Evolutionary conservation across 2,888 invertebrate genomes (phyloP), one percentile per base, ranked within the genome.

Genomic region (Fragum fragum): DNA sequence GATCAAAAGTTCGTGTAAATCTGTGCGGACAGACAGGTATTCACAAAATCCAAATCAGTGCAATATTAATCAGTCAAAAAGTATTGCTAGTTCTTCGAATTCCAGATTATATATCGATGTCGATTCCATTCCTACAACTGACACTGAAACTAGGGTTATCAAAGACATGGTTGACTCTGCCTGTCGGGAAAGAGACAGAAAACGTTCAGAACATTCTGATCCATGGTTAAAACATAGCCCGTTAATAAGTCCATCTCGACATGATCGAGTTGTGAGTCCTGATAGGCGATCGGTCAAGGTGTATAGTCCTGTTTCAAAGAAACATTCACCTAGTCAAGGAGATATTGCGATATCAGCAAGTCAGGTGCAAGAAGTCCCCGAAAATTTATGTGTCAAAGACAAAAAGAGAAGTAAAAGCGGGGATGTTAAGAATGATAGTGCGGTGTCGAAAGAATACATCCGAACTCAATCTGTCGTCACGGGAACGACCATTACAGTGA

Each of bases 371-470:
- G 86, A 86, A 6, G 75, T 80, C 55, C 86, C 86, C 7, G 86
- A 86, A 32, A 86, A 86, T 77, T 70, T 86, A 9, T 86, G 86
- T 71, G 73, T 86, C 5, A 86, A 86, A 57, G 86, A 86, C 57
- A 86, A 23, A 78, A 52, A 39, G n/a, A 26, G 18, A 1, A 61
- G 70, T 6, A 66, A 61, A 14, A 47, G 32, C 0, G 52, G 29
- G 11, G 71, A 71, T n/a, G 32, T 52, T 29, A 76, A 63, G 26
- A 39, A 14, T 18, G 47, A 32, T 14, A 72, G 18, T 71, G 42
- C 14, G 1, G 59, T 29, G 28, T 14, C 69, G 9, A 68, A 70
- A 26, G 76, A 57, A 11, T 42, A 63, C 70, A 76, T 80, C 36
- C 81, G 70, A 71, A 80, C 86, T 26, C 87, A 85, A 66, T 75